Conservation (phyloP, 92 coral and sea anemone species). For the Phenganax stokvisi region DNA sequence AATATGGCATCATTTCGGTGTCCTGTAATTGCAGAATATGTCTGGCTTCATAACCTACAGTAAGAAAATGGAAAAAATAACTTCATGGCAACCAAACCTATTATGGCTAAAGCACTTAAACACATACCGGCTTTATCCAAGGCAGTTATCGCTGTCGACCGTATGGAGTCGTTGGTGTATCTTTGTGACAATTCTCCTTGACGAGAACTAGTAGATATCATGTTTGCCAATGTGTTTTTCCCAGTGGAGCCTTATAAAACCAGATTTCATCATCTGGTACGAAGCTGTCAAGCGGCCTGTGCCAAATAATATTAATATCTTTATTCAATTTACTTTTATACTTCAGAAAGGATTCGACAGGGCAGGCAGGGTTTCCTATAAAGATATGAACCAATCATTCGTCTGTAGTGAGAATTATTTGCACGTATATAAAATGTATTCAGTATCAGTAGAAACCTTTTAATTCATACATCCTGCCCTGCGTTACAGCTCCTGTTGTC, state of each 20-base stretch:
- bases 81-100: neutral
- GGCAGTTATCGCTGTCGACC: slow-evolving; percentile 26
- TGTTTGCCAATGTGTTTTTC: slow-evolving; percentile 19
- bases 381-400: neutral
- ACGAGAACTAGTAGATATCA: neutral
- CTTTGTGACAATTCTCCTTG: slow-evolving; percentile 14
- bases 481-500: slow-evolving; percentile 23
- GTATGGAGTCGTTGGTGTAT: slow-evolving; percentile 25
- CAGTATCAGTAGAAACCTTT: neutral
- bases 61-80: neutral
- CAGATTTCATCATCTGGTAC: no score
- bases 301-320: no score
- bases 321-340: no score
- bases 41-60: neutral
- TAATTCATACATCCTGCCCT: slow-evolving; percentile 24
- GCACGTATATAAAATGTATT: neutral
- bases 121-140: slow-evolving; percentile 29
- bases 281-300: no score
- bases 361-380: slow-evolving; percentile 2
- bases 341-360: neutral
- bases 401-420: neutral
- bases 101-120: neutral
- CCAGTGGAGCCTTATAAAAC: slow-evolving; percentile 5
- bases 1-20: neutral
- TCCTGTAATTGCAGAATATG: neutral